These are phyloP conservation scores for Apotomis capreana DNA, from an alignment of 2,888 invertebrate genomes.

Conservation along the genomic window DNA sequence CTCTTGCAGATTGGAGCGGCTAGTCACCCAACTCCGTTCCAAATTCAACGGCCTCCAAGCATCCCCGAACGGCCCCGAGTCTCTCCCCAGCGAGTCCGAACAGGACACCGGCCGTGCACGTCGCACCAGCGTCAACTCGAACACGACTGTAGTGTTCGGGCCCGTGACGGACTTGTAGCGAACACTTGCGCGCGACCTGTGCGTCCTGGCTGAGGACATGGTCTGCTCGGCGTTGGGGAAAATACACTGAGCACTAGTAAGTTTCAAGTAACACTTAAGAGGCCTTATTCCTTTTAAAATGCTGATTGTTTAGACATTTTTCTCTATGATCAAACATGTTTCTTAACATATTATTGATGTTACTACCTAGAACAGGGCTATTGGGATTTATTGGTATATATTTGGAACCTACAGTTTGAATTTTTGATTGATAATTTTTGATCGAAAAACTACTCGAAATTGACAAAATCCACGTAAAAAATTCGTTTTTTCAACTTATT, in stretches of 20 bases:
- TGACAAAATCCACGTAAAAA: too few species aligned
- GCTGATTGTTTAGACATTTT: too few species aligned
- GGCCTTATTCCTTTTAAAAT: too few species aligned
- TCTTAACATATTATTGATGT: too few species aligned
- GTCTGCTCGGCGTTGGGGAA: constrained; percentile 63
- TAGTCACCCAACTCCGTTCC: constrained; percentile 81
- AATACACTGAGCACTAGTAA: constrained; percentile 43
- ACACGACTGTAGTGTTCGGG: constrained; percentile 81
- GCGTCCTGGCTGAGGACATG: constrained; percentile 62
- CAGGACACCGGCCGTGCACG: constrained; percentile 67
- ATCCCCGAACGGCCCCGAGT: constrained; percentile 71
- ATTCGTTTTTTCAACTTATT: too few species aligned
- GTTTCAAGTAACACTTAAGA: too few species aligned
- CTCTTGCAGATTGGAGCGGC: constrained; percentile 82
- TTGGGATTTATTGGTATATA: too few species aligned
- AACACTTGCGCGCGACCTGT: constrained; percentile 58
- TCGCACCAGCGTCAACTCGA: constrained; percentile 69
- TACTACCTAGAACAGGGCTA: too few species aligned
- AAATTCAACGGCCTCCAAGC: constrained; percentile 75
- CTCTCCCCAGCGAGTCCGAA: constrained; percentile 74
- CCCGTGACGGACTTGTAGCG: constrained; percentile 85
- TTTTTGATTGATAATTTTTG: too few species aligned
- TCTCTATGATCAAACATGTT: too few species aligned
- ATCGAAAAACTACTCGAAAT: too few species aligned
- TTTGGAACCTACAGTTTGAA: too few species aligned